A percentile compares a stretch with the other conserved stretches of the same genome.
Evolutionary conservation across 2,888 invertebrate genomes (phyloP).

Genomic region (Automeris io): DNA sequence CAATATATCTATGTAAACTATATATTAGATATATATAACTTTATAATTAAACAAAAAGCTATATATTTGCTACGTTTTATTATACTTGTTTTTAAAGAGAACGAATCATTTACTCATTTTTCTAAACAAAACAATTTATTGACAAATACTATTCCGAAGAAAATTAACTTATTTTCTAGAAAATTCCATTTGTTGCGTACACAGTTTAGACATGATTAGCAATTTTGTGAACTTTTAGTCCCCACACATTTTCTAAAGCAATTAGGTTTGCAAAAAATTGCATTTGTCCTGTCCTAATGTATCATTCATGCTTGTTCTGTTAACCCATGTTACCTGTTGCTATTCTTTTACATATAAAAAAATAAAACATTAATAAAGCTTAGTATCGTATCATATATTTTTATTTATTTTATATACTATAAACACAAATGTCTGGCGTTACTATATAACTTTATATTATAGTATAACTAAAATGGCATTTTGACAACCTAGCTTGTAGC

Average conservation of each 20-base stretch:
- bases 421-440: too few species aligned
- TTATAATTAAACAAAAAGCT: too few species aligned
- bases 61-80: too few species aligned
- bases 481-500: too few species aligned
- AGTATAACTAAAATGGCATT: too few species aligned
- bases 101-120: too few species aligned
- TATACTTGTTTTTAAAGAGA: too few species aligned
- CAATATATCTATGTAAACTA: too few species aligned
- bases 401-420: too few species aligned
- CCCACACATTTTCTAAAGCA: slow-evolving; percentile 40
- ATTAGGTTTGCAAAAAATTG: slow-evolving; percentile 62
- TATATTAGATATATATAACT: too few species aligned
- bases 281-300: slow-evolving; percentile 44
- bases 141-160: slow-evolving; percentile 23
- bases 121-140: slow-evolving; percentile 2
- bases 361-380: neutral
- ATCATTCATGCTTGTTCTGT: slow-evolving; percentile 51
- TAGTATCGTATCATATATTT: too few species aligned
- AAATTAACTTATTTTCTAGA: slow-evolving; percentile 67
- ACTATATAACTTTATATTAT: too few species aligned
- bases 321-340: slow-evolving; percentile 29
- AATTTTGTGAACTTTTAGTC: slow-evolving; percentile 43
- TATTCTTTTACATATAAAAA: neutral
- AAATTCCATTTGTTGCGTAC: slow-evolving; percentile 55
- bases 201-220: slow-evolving; percentile 40